Percentiles rank a stretch among this genome's conserved stretches.
phyloP scores from a whole-genome alignment of 2,888 invertebrate species.

The Lasioglossum calceatum region DNA sequence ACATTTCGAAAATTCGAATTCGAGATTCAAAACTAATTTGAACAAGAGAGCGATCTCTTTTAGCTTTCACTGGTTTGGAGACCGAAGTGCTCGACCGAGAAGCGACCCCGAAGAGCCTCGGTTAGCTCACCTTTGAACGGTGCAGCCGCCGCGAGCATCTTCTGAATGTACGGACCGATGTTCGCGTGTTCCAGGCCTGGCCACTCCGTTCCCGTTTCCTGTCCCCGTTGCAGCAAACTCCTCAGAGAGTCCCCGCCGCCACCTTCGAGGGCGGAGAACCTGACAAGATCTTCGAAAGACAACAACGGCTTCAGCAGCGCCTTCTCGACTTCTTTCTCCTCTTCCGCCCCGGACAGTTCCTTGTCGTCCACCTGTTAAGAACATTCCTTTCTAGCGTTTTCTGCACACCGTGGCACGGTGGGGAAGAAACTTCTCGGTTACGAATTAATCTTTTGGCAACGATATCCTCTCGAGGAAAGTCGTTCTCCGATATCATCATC shows the following conservation, averaged over 20 bases:
- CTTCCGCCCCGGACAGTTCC: slow-evolving; percentile 87
- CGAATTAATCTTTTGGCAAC: slow-evolving; percentile 34
- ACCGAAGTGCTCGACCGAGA: no score
- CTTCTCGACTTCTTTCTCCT: slow-evolving; percentile 87
- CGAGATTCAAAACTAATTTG: no score
- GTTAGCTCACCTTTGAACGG: slow-evolving; percentile 80
- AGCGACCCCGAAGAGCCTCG: neutral
- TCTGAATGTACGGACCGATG: slow-evolving; percentile 86
- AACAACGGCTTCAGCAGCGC: slow-evolving; percentile 86
- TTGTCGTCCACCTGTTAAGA: slow-evolving; percentile 86
- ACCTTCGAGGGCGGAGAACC: slow-evolving; percentile 85
- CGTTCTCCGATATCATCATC: slow-evolving; percentile 18
- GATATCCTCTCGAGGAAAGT: slow-evolving; percentile 67
- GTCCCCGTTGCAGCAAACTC: slow-evolving; percentile 85
- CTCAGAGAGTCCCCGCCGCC: slow-evolving; percentile 85
- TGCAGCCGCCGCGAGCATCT: slow-evolving; percentile 84
- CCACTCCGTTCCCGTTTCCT: slow-evolving; percentile 85
- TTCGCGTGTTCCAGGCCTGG: slow-evolving; percentile 85
- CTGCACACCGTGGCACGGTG: slow-evolving; percentile 31
- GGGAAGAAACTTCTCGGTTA: slow-evolving; percentile 30
- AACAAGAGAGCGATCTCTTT: no score
- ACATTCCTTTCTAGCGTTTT: slow-evolving; percentile 70
- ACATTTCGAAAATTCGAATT: neutral
- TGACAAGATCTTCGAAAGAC: slow-evolving; percentile 87
- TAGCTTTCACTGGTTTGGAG: no score